Conservation (phyloP, 2,888 invertebrate species). For the Drosophila neonasuta region DNA sequence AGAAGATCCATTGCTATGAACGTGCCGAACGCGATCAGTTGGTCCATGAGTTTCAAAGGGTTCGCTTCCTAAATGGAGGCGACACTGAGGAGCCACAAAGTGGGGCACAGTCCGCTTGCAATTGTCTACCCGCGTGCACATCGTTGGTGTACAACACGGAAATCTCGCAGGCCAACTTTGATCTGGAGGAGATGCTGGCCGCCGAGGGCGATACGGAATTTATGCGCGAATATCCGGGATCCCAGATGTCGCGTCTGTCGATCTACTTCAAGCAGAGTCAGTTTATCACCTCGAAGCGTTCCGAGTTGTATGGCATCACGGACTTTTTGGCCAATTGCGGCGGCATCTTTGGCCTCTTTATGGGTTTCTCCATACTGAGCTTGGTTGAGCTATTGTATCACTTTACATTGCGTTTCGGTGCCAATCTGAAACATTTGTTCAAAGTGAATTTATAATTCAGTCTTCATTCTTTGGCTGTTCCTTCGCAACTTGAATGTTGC, state of each 20-base stretch:
- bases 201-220: conserved; percentile 75
- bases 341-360: conserved; percentile 84
- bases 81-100: conserved; percentile 22
- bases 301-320: conserved; percentile 86
- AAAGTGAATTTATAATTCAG: conserved; percentile 21
- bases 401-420: conserved; percentile 78
- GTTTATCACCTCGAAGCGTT: conserved; percentile 86
- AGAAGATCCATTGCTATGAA: conserved; percentile 80
- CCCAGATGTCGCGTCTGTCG: conserved; percentile 85
- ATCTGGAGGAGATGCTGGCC: conserved; percentile 74
- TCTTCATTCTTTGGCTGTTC: conserved; percentile 12
- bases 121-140: conserved; percentile 80
- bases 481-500: conserved; percentile 13
- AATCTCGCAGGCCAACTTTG: conserved; percentile 80
- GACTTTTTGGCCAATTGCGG: conserved; percentile 88
- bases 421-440: conserved; percentile 58
- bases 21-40: conserved; percentile 78
- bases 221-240: conserved; percentile 81
- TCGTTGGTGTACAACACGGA: conserved; percentile 80
- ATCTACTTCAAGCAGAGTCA: conserved; percentile 89
- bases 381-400: conserved; percentile 84
- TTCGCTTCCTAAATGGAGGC: conserved; percentile 43
- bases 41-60: conserved; percentile 76
- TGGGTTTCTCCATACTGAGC: conserved; percentile 81
- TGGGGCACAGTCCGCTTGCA: conserved; percentile 66